Evolutionary conservation across 2,113 vertebrate species (phyloP), one percentile per base, ranked within the genome.

Genomic region (Cyphomyrus plagiostoma): DNA sequence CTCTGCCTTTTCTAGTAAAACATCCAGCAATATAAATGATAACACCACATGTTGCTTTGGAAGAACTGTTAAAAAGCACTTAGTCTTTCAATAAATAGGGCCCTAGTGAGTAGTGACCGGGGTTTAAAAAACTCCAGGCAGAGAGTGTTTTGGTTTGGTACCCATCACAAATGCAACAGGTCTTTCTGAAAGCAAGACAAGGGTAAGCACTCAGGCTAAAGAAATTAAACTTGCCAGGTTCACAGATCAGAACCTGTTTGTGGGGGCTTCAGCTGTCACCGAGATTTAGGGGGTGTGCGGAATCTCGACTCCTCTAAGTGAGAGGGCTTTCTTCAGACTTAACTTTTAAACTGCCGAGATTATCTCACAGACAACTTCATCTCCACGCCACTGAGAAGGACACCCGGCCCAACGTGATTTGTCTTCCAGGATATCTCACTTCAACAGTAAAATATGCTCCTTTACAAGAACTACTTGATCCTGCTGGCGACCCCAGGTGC

Each of bases 291-390:
- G 82, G 45, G 23, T 10, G 82, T n/a, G 39, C 3, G 21, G 45
- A 83, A 83, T 48, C 80, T 48, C 42, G 10, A 42, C 21, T n/a
- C 45, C 45, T 48, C 80, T 2, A 19, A 23, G 42, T 5, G 66
- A 83, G 39, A 17, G 35, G 19, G 80, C 17, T 83, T 83, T 42
- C 80, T 19, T 46, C 45, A 84, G n/a, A 84, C 82, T 48, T 5
- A 84, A 48, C 45, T 48, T 84, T 84, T 84, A 48, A 84, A 84
- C 82, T 84, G 82, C 45, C 39, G 82, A 46, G 82, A 84, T 84
- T 84, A 48, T 84, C 82, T 11, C 3, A 11, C 82, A 84, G 82
- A 84, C 82, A 48, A 4, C 21, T 46, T 48, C 45, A 84, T 84
- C 82, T 84, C 82, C 23, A 42, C 17, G 45, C 19, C 42, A 48